These are phyloP conservation scores for Limanda limanda DNA, from an alignment of 2,113 vertebrate species.

Conservation along the genomic window DNA sequence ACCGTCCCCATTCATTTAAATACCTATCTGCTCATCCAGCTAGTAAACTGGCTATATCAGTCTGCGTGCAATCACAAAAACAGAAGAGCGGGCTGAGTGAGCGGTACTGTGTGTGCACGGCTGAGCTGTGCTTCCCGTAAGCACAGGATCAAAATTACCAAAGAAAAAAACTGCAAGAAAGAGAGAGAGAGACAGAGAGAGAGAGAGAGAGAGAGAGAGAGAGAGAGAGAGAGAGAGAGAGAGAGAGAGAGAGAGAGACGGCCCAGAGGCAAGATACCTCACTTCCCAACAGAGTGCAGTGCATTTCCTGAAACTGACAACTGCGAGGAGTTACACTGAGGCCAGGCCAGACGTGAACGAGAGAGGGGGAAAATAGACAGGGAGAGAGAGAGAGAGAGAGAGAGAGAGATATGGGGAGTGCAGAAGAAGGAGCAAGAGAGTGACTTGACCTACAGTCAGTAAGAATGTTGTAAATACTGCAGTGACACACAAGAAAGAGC, in stretches of 20 bases:
- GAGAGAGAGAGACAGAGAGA: constrained; percentile 2
- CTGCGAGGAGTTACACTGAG: constrained; percentile 49
- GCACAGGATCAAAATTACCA: constrained; percentile 53
- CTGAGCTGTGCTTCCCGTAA: constrained; percentile 71
- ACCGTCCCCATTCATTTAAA: constrained; percentile 9
- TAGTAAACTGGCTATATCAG: not conserved
- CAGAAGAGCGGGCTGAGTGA: constrained; percentile 16
- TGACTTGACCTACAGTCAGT: constrained; percentile 45
- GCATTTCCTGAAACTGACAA: constrained; percentile 82
- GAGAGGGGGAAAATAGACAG: constrained; percentile 2
- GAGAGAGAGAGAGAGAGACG: constrained; percentile 8
- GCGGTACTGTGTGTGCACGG: constrained; percentile 36
- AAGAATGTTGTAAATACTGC: constrained; percentile 46
- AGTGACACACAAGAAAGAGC: constrained; percentile 46
- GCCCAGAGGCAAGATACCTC: constrained; percentile 67
- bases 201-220: not conserved
- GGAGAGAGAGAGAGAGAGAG: constrained; percentile 16
- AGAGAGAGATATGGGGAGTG: not conserved
- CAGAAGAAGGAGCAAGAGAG: not conserved
- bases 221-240: constrained; percentile 11
- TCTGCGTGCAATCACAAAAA: constrained; percentile 27
- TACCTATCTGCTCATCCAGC: not conserved
- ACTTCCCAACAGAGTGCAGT: constrained; percentile 75
- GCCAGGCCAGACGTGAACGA: constrained; percentile 58
- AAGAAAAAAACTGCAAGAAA: constrained; percentile 21